phyloP scores from a whole-genome alignment of 2,797 vertebrate genomes.

The Crypturellus tataupa region DNA sequence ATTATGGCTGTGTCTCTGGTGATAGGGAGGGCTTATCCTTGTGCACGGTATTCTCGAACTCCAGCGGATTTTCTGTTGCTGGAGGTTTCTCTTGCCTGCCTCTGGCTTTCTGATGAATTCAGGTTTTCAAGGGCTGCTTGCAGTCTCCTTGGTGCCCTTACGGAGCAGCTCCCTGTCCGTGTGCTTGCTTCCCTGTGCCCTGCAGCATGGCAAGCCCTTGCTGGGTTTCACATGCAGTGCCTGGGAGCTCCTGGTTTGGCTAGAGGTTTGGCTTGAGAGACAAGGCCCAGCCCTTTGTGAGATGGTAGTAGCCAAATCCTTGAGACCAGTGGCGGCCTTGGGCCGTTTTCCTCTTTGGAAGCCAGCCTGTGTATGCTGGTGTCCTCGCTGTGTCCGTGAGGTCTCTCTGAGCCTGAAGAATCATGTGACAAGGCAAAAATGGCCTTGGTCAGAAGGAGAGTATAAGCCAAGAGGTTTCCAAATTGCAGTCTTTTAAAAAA shows the following conservation, averaged over 20 bases:
- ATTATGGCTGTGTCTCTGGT: background rate
- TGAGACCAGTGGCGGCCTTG: no score
- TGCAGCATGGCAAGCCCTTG: background rate
- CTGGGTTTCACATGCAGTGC: no score
- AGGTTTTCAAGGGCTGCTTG: background rate
- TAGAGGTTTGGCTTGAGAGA: no score
- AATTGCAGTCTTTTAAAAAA: background rate
- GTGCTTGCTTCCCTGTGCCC: background rate
- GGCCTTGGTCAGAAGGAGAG: background rate
- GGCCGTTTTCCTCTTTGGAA: no score
- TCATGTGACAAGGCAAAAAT: background rate
- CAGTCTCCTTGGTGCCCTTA: background rate
- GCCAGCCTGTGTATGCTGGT: no score
- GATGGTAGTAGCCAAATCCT: no score
- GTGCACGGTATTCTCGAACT: background rate
- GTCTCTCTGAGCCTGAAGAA: no score
- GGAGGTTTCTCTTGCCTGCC: background rate
- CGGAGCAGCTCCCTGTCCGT: background rate
- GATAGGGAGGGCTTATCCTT: background rate
- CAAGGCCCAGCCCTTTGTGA: no score
- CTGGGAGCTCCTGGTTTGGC: no score
- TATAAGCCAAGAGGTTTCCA: background rate
- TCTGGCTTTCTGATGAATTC: background rate
- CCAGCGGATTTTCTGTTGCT: background rate
- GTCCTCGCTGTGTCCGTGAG: no score